phyloP scores from a whole-genome alignment of 2,888 invertebrate species.

The Meiosimyza decipiens region DNA sequence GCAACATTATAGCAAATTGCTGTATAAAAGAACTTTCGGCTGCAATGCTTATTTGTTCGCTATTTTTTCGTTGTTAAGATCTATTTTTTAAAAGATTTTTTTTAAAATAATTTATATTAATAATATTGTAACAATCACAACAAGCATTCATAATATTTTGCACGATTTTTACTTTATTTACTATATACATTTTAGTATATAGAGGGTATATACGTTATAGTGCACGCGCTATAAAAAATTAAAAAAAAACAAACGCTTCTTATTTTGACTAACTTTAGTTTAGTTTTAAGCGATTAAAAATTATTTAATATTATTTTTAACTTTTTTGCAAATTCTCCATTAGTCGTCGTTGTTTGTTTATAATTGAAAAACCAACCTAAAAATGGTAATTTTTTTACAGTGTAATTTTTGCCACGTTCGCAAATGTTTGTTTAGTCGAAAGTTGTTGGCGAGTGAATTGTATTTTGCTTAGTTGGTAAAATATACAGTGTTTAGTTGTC shows the following conservation, averaged over 20 bases:
- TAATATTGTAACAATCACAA: slow-evolving; percentile 57
- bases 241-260: slow-evolving; percentile 25
- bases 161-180: slow-evolving; percentile 21
- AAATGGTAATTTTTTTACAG: slow-evolving; percentile 20
- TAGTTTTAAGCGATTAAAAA: slow-evolving; percentile 10
- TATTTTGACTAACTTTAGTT: slow-evolving; percentile 54
- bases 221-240: background rate
- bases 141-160: slow-evolving; percentile 48
- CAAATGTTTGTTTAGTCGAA: slow-evolving; percentile 16
- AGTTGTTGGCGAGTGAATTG: slow-evolving; percentile 22
- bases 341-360: slow-evolving; percentile 58
- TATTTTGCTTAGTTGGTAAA: slow-evolving; percentile 32
- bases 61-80: slow-evolving; percentile 48
- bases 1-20: slow-evolving; percentile 34
- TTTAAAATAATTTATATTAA: slow-evolving; percentile 45
- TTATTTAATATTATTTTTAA: slow-evolving; percentile 45
- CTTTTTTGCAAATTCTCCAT: slow-evolving; percentile 64
- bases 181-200: slow-evolving; percentile 6
- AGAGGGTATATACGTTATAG: too few relatives aligned
- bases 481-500: slow-evolving; percentile 33
- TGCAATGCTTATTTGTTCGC: slow-evolving; percentile 47
- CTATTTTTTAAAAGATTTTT: slow-evolving; percentile 47
- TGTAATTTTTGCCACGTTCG: slow-evolving; percentile 9
- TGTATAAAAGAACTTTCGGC: slow-evolving; percentile 49
- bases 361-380: slow-evolving; percentile 55